Evolutionary conservation across 2,113 vertebrate species (phyloP).

Genomic region (Boleophthalmus pectinirostris): DNA sequence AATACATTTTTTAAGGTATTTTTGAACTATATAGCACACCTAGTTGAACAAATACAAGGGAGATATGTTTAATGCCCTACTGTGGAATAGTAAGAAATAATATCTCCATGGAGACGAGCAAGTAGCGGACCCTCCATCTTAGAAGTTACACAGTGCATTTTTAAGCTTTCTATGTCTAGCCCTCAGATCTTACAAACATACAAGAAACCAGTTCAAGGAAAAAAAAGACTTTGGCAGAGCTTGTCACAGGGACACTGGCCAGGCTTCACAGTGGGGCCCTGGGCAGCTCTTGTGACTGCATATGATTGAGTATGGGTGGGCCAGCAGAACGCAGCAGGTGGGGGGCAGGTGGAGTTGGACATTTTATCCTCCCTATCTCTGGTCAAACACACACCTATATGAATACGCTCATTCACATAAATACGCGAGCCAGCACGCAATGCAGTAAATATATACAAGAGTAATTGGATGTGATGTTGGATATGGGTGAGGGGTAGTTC

Average conservation of each 20-base stretch:
- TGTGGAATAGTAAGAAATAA: too few species aligned
- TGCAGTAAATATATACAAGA: conserved; percentile 13
- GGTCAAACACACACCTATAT: conserved; percentile 28
- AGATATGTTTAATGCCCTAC: too few species aligned
- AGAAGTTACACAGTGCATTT: too few species aligned
- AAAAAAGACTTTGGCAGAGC: conserved; percentile 31
- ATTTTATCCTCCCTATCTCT: conserved; percentile 25
- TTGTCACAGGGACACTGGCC: conserved; percentile 64
- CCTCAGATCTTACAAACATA: conserved; percentile 29
- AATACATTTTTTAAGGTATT: too few species aligned
- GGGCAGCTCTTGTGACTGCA: conserved; percentile 36
- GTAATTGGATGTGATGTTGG: conserved; percentile 28
- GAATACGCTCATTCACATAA: conserved; percentile 57
- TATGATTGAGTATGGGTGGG: conserved; percentile 41
- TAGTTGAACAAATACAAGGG: too few species aligned
- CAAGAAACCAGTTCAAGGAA: conserved; percentile 39
- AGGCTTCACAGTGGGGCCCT: conserved; percentile 48
- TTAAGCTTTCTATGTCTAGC: conserved; percentile 1
- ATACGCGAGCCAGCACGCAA: conserved; percentile 16
- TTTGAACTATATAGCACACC: too few species aligned
- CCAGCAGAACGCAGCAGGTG: conserved; percentile 28
- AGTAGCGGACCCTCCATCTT: too few species aligned
- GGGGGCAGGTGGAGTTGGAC: conserved; percentile 9
- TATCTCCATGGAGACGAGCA: too few species aligned
- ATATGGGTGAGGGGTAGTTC: conserved; percentile 22